Percentiles rank a stretch among this genome's conserved stretches.
Conservation (phyloP, 2,113 vertebrate genomes). For the Dipodomys stephensi region DNA sequence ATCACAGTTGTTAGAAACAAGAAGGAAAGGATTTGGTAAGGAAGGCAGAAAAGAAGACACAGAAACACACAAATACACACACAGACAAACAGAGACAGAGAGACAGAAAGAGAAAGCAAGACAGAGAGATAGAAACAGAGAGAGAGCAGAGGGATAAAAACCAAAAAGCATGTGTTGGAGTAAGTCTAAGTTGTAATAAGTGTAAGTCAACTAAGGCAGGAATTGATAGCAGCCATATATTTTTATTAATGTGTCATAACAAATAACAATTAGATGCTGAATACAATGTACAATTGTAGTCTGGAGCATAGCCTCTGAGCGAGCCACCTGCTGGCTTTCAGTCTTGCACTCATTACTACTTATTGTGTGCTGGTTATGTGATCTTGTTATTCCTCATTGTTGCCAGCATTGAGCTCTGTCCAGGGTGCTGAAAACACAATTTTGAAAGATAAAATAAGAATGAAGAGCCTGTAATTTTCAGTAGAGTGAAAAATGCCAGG, state of each 20-base stretch:
- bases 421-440: not conserved
- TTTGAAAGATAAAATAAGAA: conserved; percentile 11
- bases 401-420: not conserved
- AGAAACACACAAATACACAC: too few relatives aligned
- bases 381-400: not conserved
- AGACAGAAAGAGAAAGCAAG: too few relatives aligned
- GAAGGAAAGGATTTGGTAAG: too few relatives aligned
- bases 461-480: not conserved
- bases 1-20: not conserved
- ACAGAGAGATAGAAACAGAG: not conserved
- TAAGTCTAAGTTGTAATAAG: too few relatives aligned
- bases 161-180: not conserved
- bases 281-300: not conserved
- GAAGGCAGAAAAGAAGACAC: too few relatives aligned
- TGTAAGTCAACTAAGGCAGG: too few relatives aligned
- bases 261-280: not conserved
- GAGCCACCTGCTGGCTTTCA: not conserved
- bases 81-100: not conserved
- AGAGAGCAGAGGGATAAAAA: not conserved
- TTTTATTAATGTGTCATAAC: conserved; percentile 19
- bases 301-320: not conserved
- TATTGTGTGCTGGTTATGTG: not conserved
- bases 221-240: not conserved
- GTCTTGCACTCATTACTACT: not conserved
- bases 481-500: not conserved